Evolutionary conservation across 2,797 vertebrate genomes (phyloP), one percentile per base, ranked within the genome.

Genomic region (Aldrovandia affinis): DNA sequence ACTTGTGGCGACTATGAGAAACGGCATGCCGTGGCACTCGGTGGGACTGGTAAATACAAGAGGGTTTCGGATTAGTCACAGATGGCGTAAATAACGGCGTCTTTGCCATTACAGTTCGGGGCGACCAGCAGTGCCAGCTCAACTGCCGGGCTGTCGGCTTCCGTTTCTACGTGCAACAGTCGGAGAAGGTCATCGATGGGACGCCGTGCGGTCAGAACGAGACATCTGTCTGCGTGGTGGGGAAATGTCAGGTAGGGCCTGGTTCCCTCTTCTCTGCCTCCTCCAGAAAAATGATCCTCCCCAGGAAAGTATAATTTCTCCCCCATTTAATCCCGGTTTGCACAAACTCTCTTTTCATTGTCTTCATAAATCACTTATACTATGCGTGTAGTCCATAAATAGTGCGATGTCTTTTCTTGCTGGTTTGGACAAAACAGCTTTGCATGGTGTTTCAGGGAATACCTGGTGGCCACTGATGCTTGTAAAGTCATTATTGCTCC

Each of bases 131-230:
- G 25, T 99, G 98, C 78, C 96, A 98, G 86, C 93, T 99, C 84
- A 97, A 98, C 88, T 99, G 98, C 89, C 95, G 97, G 1, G 98
- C 98, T 0, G 90, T 95, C 0, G 98, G 98, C 15, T 99, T 98
- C 93, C 95, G 97, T 18, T 99, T 99, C 94, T 99, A 99, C 0
- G 97, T 99, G 39, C 94, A 95, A 3, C 96, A 97, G 89, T 93
- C 98, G 0, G 97, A 97, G 78, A 93, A 90, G 36, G 98, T 97
- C 86, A 97, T 96, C 0, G 97, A 99, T 0, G 98, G 98, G 25
- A 98, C 98, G 0, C 97, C 97, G 0, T 99, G 98, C 30, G 96
- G 96, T 63, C 93, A 88, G 81, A 97, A 97, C 0, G 94, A 95
- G 0, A 94, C 96, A 0, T 93, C 95, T 14, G 92, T 98, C 87